Conservation (phyloP, 1,140 invertebrate genomes). For the Trypoxylus dichotomus region DNA sequence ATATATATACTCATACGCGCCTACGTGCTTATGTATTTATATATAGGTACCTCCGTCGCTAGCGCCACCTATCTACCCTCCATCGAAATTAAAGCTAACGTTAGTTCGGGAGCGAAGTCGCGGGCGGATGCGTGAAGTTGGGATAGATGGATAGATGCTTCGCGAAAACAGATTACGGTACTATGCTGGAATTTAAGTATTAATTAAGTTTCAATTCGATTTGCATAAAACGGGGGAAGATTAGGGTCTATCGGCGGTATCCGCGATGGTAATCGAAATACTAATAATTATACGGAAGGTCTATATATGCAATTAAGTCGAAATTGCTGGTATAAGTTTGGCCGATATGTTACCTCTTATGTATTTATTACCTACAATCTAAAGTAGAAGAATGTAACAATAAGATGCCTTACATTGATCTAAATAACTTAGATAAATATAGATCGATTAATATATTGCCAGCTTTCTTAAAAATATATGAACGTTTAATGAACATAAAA, state of each 20-base stretch:
- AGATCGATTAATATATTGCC: no score
- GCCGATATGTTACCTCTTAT: neutral
- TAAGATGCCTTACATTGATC: no score
- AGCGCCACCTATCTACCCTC: neutral
- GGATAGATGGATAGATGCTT: neutral
- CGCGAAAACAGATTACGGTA: neutral
- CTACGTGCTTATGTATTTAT: neutral
- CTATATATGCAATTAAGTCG: neutral
- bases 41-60: neutral
- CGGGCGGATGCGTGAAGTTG: neutral
- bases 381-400: neutral
- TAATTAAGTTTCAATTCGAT: constrained; percentile 7
- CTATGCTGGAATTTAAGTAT: neutral
- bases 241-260: neutral
- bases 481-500: no score
- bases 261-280: neutral
- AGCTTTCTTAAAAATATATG: no score
- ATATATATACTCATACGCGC: neutral
- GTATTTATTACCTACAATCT: neutral
- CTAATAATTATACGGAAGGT: neutral
- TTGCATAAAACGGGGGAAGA: constrained; percentile 1
- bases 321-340: neutral
- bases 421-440: no score
- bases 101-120: neutral
- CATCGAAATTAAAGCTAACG: constrained; percentile 4